phyloP scores from a whole-genome alignment of 2,888 invertebrate species.

The Incurvaria masculella region DNA sequence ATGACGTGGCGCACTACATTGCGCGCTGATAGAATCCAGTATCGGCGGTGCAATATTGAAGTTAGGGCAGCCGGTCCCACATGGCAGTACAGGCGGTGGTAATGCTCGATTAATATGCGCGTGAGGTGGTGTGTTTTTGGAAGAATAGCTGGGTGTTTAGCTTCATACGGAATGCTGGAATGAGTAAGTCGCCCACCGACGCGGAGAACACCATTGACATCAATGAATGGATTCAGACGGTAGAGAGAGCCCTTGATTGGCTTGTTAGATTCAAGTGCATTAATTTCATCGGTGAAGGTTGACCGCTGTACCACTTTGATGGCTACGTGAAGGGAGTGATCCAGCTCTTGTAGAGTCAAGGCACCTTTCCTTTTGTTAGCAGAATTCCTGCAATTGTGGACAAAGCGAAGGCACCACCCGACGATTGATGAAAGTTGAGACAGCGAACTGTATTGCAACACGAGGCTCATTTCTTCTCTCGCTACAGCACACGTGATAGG shows the following conservation, averaged over 20 bases:
- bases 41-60: not conserved
- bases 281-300: not conserved
- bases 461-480: too few species aligned
- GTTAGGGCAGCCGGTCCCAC: not conserved
- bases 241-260: not conserved
- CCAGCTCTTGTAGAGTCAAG: too few species aligned
- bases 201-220: not conserved
- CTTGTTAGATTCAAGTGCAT: not conserved
- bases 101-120: not conserved
- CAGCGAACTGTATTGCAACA: too few species aligned
- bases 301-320: not conserved
- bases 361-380: too few species aligned
- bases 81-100: not conserved
- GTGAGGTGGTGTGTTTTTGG: not conserved
- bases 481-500: too few species aligned
- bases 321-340: not conserved
- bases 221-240: not conserved
- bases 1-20: not conserved
- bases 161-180: not conserved
- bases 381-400: too few species aligned
- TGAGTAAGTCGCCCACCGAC: not conserved
- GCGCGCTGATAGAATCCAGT: not conserved
- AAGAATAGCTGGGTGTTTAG: not conserved
- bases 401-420: too few species aligned
- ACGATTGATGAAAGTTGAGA: too few species aligned